Percentiles rank a stretch among this genome's conserved stretches.
These are phyloP conservation scores for Apodemia zela DNA, from an alignment of 2,888 invertebrate genomes.

Conservation along the genomic window DNA sequence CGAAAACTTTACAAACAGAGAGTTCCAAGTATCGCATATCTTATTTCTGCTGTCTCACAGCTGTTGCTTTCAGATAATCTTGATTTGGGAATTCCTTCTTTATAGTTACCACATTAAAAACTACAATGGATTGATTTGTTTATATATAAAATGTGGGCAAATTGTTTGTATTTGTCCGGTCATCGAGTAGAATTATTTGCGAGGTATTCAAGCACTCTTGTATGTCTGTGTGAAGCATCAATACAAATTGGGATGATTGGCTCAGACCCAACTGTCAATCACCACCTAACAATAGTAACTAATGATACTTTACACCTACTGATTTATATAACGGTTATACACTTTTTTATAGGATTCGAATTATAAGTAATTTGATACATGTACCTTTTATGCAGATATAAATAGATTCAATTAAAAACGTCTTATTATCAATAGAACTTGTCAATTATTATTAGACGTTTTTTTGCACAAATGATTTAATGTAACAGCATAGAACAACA, in stretches of 20 bases:
- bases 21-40: constrained; percentile 27
- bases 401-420: background rate
- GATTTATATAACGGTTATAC: constrained; percentile 23
- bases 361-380: constrained; percentile 4
- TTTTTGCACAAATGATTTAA: too few species aligned
- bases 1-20: constrained; percentile 24
- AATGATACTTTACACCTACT: constrained; percentile 40
- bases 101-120: constrained; percentile 21
- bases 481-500: too few species aligned
- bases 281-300: constrained; percentile 44
- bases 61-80: constrained; percentile 18
- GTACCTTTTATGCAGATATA: background rate
- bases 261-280: constrained; percentile 49
- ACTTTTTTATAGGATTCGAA: background rate
- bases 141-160: constrained; percentile 28
- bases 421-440: background rate
- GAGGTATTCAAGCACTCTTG: constrained; percentile 45
- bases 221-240: constrained; percentile 43
- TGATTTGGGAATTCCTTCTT: constrained; percentile 19
- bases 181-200: constrained; percentile 41
- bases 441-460: too few species aligned
- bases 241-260: constrained; percentile 62
- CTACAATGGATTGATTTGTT: constrained; percentile 19
- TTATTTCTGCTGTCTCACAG: constrained; percentile 29
- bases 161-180: constrained; percentile 39